Evolutionary conservation across 2,797 vertebrate genomes (phyloP).

Genomic region (Astyanax mexicanus): DNA sequence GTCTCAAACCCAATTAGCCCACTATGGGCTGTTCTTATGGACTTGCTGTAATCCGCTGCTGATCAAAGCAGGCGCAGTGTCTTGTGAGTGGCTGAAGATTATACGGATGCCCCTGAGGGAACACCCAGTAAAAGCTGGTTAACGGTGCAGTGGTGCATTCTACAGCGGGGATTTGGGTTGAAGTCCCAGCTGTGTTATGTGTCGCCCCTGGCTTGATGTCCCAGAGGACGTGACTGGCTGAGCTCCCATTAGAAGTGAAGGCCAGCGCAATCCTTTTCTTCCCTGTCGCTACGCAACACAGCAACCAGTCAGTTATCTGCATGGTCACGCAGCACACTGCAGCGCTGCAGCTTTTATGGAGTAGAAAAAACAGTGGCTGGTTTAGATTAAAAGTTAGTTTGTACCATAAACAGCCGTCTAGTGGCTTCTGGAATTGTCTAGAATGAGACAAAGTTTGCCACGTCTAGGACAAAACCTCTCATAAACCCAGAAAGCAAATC

Average conservation of each 20-base stretch:
- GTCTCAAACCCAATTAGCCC: slow-evolving; percentile 11
- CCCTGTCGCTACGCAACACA: not conserved
- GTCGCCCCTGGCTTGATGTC: slow-evolving; percentile 16
- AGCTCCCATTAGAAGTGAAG: not conserved
- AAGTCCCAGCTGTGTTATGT: slow-evolving; percentile 19
- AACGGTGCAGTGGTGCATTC: slow-evolving; percentile 16
- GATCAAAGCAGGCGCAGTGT: slow-evolving; percentile 10
- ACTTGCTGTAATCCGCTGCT: slow-evolving; percentile 7
- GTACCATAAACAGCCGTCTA: slow-evolving; percentile 1
- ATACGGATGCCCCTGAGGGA: slow-evolving; percentile 7
- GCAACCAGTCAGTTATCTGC: not conserved
- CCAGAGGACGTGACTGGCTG: not conserved
- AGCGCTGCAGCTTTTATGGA: not conserved
- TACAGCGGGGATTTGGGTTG: not conserved
- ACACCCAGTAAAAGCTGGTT: slow-evolving; percentile 21
- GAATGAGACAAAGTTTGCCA: not conserved
- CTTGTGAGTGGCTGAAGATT: slow-evolving; percentile 50
- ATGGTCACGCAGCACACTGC: not conserved
- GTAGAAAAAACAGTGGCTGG: not conserved
- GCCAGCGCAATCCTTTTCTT: not conserved
- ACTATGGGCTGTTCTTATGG: slow-evolving; percentile 15
- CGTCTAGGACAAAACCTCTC: not conserved
- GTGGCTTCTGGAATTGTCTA: not conserved
- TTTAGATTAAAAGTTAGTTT: not conserved
- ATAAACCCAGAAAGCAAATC: not conserved